phyloP scores from a whole-genome alignment of 1,140 invertebrate genomes.

The Pogonus chalceus region DNA sequence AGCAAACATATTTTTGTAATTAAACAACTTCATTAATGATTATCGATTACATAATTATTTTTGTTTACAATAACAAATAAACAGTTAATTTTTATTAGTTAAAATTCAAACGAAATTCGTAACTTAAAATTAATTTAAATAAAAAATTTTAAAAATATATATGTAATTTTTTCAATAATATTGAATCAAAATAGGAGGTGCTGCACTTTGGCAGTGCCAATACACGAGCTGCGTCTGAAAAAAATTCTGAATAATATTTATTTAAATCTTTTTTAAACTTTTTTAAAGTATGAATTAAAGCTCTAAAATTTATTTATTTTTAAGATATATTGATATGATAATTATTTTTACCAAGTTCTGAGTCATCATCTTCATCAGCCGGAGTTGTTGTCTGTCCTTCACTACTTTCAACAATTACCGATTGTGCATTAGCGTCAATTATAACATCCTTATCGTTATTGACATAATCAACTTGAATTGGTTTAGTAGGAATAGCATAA shows the following conservation, averaged over 20 bases:
- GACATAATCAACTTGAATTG: constrained; percentile 24
- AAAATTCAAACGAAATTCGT: background rate
- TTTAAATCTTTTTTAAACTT: too few relatives aligned
- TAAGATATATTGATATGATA: background rate
- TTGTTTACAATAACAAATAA: too few relatives aligned
- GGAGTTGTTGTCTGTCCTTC: constrained; percentile 18
- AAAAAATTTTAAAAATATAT: too few relatives aligned
- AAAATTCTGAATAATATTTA: too few relatives aligned
- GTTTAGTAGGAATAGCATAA: constrained; percentile 27
- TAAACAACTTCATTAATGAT: too few relatives aligned
- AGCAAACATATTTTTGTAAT: too few relatives aligned
- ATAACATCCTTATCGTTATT: constrained; percentile 23
- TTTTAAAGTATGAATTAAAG: too few relatives aligned
- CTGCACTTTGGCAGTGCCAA: too few relatives aligned
- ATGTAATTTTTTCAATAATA: background rate
- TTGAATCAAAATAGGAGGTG: too few relatives aligned
- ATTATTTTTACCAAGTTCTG: constrained; percentile 17
- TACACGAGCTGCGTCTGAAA: too few relatives aligned
- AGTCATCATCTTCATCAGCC: constrained; percentile 24
- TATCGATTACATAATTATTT: too few relatives aligned
- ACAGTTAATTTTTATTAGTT: too few relatives aligned
- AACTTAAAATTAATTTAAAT: background rate
- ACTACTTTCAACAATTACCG: constrained; percentile 23
- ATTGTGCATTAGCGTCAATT: constrained; percentile 17
- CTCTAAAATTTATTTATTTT: background rate